Evolutionary conservation across 2,113 vertebrate genomes (phyloP), one percentile per base, ranked within the genome.

Genomic region (Carollia perspicillata): DNA sequence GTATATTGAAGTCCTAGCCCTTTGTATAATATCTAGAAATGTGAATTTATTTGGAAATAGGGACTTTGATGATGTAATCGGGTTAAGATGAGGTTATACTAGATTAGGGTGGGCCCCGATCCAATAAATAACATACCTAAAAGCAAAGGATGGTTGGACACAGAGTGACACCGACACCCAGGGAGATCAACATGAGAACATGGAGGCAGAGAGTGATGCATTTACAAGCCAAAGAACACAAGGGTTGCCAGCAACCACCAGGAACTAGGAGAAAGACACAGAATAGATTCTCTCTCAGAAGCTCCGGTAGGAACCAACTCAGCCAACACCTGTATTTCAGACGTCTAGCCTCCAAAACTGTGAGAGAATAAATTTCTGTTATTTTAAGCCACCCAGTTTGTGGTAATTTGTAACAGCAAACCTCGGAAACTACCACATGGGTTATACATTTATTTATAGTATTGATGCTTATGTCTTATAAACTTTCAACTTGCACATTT

Each of bases 361-460:
- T n/a, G 49, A 40, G 42, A 86, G 49, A 90, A 80, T 66, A 80
- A 1, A 71, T 69, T 66, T 23, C 65, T 87, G 23, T 89, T 86
- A 18, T 84, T 88, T 77, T 14, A 84, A 94, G 89, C 42, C 11
- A 49, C 69, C 81, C 37, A n/a, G 22, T 84, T 66, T 53, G 23
- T 60, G 35, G 11, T 68, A 74, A 90, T 97, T 79, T 95, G 53
- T 63, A 87, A 85, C 18, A 68, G 93, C 40, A 81, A 28, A 40
- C 14, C 28, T n/a, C 28, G 47, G 42, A 90, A 93, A 93, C 66
- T 35, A 69, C 60, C 58, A 53, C 66, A 37, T 72, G 71, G 75
- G n/a, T 92, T 90, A 65, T 79, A 63, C 13, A 74, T 75, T 94
- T 93, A 81, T 86, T 97, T 69, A 75, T n/a, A 69, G 28, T 40